Evolutionary conservation across 1,140 invertebrate species (phyloP).

Genomic region (Diorhabda carinulata): DNA sequence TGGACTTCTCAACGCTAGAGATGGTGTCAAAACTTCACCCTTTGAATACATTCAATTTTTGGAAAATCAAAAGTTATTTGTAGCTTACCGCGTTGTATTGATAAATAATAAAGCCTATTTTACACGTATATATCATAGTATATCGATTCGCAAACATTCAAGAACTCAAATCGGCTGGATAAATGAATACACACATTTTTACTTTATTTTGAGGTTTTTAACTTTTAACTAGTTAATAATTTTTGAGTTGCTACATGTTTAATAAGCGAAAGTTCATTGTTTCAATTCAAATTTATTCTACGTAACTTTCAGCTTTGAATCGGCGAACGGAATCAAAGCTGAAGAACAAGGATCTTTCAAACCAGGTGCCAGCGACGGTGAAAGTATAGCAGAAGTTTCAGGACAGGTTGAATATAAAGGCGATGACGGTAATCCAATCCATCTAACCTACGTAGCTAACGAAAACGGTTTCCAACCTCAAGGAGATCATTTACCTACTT

Average conservation of each 20-base stretch:
- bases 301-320: slow-evolving; percentile 51
- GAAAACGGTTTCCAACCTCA: slow-evolving; percentile 64
- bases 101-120: too few species aligned
- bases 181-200: too few species aligned
- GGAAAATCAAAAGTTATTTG: too few species aligned
- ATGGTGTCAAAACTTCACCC: too few species aligned
- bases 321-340: slow-evolving; percentile 55
- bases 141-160: too few species aligned
- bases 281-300: slow-evolving; percentile 1
- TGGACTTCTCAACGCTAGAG: too few species aligned
- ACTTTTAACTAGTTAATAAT: neutral
- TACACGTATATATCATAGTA: too few species aligned
- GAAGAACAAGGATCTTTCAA: slow-evolving; percentile 52
- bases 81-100: too few species aligned
- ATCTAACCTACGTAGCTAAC: slow-evolving; percentile 53
- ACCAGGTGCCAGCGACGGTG: slow-evolving; percentile 32
- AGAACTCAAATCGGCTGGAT: too few species aligned
- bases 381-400: slow-evolving; percentile 41
- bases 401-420: slow-evolving; percentile 40
- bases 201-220: too few species aligned
- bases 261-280: neutral
- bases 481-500: slow-evolving; percentile 62
- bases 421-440: slow-evolving; percentile 42
- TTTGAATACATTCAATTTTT: too few species aligned
- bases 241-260: neutral